Percentiles rank a stretch among this genome's conserved stretches.
phyloP scores from a whole-genome alignment of 2,113 vertebrate species.

The Fulica atra region DNA sequence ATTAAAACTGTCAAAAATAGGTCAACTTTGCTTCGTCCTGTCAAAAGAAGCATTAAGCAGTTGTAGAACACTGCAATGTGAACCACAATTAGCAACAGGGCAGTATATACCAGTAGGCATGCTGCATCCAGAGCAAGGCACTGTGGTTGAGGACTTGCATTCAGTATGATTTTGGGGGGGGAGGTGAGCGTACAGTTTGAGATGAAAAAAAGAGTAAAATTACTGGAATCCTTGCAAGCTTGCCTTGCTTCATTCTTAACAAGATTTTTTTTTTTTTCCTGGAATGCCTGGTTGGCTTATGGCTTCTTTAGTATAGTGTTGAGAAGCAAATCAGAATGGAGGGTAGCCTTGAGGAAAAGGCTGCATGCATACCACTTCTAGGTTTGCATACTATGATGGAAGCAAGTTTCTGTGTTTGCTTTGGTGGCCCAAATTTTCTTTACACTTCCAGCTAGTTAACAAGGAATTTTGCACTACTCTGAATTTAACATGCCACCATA shows the following conservation, averaged over 20 bases:
- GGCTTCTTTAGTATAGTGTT: background rate
- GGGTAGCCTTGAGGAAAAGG: background rate
- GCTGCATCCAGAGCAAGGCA: background rate
- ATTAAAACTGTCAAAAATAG: slow-evolving; percentile 35
- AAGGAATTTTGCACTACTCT: background rate
- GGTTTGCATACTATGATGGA: background rate
- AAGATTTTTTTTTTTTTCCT: background rate
- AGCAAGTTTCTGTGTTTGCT: background rate
- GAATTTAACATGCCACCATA: background rate
- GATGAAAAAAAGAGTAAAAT: background rate
- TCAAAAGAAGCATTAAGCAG: background rate
- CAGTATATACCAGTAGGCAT: background rate
- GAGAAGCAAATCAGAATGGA: background rate
- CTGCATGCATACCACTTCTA: background rate
- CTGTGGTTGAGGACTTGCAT: background rate
- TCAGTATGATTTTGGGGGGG: accelerated
- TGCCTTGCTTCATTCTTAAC: background rate
- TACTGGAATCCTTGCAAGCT: background rate
- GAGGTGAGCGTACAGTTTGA: background rate
- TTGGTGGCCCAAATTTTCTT: background rate
- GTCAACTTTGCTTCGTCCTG: background rate
- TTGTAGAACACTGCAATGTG: background rate
- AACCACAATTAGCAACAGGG: background rate
- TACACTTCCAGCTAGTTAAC: background rate
- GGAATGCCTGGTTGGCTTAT: background rate